Base-by-base conservation (phyloP, 2,888 invertebrate genomes). In the Drosophila eohydei region DNA sequence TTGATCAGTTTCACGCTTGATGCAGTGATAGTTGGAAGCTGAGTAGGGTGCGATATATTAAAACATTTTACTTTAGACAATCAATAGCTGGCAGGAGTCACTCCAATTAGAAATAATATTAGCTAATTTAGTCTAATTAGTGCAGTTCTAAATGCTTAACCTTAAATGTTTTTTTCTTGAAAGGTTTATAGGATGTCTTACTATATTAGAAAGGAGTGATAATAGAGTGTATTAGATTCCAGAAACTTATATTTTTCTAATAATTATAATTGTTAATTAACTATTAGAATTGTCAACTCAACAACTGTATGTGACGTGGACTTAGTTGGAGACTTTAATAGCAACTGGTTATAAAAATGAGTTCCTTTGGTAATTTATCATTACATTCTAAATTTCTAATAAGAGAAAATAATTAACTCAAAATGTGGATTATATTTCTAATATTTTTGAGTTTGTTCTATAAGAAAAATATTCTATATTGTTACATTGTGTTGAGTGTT, bases 1-100 rank as follows among this genome's bases (percentile, higher is more conserved):
- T 61, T 65, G 64, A 74, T 72, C 64, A 68, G 56, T 70, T 72
- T 50, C 28, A 21, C 41, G 40, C 59, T 54, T 63, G 58, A 58
- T 34, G 57, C 63, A 78, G 72, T 62, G 38, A 41, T 77, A 48
- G 66, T 77, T 66, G 48, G 21, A n/a, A 3, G 34, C 28, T 43
- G n/a, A 55, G 32, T 41, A 38, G 7, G 4, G 30, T 46, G 44
- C 9, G 36, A 44, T 38, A 26, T 57, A 7, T 16, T 32, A 50
- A 16, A 55, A 40, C 50, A 67, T 14, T 52, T 59, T 5, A 36
- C 30, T 52, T 54, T 40, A 38, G 40, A 43, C 12, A 36, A 57
- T n/a, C 11, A 26, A n/a, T 43, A 36, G 8, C 7, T 40, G 8
- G 16, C 12, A 28, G 11, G 26, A 36, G 36, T 3, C 1, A 14